A percentile compares a stretch with the other conserved stretches of the same genome.
Evolutionary conservation across 2,888 invertebrate genomes (phyloP).

Genomic region (Xestia c-nigrum): DNA sequence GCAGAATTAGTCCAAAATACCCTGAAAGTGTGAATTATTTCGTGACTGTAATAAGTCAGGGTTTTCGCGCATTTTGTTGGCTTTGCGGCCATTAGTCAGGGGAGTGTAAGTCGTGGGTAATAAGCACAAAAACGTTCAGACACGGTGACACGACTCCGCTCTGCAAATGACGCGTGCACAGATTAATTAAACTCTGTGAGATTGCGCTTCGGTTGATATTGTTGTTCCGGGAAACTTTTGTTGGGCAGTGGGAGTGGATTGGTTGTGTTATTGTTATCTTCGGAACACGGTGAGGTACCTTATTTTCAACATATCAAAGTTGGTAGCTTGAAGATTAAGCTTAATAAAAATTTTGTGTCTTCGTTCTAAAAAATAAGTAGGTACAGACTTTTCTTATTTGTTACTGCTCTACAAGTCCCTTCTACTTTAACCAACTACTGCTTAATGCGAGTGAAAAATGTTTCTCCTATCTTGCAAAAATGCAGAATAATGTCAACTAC

Average conservation of each 20-base stretch:
- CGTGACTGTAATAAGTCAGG: conserved; percentile 49
- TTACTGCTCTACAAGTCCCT: neutral
- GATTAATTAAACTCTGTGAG: conserved; percentile 55
- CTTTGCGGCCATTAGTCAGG: conserved; percentile 60
- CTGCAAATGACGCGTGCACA: conserved; percentile 58
- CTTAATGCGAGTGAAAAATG: neutral
- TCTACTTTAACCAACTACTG: neutral
- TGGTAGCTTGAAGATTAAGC: neutral
- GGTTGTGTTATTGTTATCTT: conserved; percentile 22
- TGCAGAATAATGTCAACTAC: conserved; percentile 2
- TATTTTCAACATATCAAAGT: neutral
- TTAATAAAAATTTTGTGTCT: neutral
- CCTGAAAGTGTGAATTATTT: conserved; percentile 52
- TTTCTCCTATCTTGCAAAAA: neutral
- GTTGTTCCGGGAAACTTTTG: conserved; percentile 33
- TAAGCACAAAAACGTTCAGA: conserved; percentile 60
- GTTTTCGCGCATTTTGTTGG: conserved; percentile 56
- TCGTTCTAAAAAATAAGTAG: neutral
- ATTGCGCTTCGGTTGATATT: conserved; percentile 11
- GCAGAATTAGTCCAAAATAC: conserved; percentile 38
- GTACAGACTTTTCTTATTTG: neutral
- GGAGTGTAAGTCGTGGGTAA: conserved; percentile 59
- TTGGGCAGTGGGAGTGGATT: neutral
- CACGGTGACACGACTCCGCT: conserved; percentile 40
- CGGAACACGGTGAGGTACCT: neutral